These are phyloP conservation scores for Phycodurus eques DNA, from an alignment of 2,113 vertebrate species.

Conservation along the genomic window DNA sequence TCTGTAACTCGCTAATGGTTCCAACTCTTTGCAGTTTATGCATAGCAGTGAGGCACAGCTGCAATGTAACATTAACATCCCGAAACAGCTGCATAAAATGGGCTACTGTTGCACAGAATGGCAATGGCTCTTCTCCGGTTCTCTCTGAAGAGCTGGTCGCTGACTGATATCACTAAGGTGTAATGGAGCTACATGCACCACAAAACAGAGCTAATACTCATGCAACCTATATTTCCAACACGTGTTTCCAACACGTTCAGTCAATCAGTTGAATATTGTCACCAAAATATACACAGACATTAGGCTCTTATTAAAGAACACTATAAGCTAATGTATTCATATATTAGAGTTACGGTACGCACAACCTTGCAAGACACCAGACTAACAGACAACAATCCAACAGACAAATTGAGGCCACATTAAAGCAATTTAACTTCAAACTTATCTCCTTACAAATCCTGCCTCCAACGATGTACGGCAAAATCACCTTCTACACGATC, in stretches of 20 bases:
- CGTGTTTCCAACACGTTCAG: too few species aligned
- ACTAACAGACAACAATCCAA: not conserved
- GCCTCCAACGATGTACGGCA: not conserved
- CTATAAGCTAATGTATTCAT: too few species aligned
- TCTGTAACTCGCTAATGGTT: not conserved
- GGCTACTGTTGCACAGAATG: not conserved
- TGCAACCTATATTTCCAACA: not conserved
- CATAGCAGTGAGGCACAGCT: not conserved
- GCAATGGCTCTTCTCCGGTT: not conserved
- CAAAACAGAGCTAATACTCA: not conserved
- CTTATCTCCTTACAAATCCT: not conserved
- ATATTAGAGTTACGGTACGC: too few species aligned
- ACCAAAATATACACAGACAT: too few species aligned
- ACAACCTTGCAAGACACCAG: too few species aligned
- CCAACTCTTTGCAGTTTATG: not conserved
- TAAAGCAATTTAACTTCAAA: not conserved
- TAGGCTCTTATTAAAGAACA: too few species aligned
- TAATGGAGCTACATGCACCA: not conserved
- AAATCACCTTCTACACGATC: too few species aligned
- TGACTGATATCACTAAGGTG: not conserved
- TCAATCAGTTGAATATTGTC: not conserved
- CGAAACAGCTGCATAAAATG: slow-evolving; percentile 1
- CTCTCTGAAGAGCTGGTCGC: not conserved
- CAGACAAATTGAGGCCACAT: not conserved
- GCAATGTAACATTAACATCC: not conserved